Conservation (phyloP, 2,113 vertebrate genomes). For the Stigmatopora argus region DNA sequence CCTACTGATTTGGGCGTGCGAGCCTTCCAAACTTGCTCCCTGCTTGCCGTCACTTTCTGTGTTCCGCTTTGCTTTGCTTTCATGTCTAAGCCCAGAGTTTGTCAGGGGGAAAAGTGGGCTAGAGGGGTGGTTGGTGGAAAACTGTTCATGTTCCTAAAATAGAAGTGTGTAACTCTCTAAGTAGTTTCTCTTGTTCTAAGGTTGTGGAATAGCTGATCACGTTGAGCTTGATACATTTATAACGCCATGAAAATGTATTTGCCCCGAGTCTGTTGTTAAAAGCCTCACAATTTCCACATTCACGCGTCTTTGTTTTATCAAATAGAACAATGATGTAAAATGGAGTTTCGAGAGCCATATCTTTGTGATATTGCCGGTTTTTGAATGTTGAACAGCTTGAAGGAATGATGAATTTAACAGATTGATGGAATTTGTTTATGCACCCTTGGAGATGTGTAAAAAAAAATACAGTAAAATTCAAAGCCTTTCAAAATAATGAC, state of each 20-base stretch:
- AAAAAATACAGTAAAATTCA: background rate
- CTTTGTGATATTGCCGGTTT: slow-evolving; percentile 13
- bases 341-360: background rate
- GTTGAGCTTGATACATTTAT: slow-evolving; percentile 36
- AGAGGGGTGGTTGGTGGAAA: slow-evolving; percentile 11
- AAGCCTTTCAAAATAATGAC: background rate
- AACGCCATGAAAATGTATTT: slow-evolving; percentile 37
- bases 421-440: background rate
- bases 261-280: slow-evolving; percentile 23
- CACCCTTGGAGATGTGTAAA: background rate
- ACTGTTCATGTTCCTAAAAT: slow-evolving; percentile 49
- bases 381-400: background rate
- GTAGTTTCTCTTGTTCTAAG: slow-evolving; percentile 60
- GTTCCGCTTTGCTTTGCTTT: slow-evolving; percentile 22
- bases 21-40: slow-evolving; percentile 6
- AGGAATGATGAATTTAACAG: background rate
- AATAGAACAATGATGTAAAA: background rate
- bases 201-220: slow-evolving; percentile 51
- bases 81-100: slow-evolving; percentile 33
- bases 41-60: slow-evolving; percentile 12
- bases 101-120: slow-evolving; percentile 21
- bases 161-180: slow-evolving; percentile 51
- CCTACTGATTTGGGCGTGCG: slow-evolving; percentile 11
- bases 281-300: slow-evolving; percentile 16
- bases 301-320: slow-evolving; percentile 7